Conservation (phyloP, 2,113 vertebrate species). For the Zosterops hypoxanthus region DNA sequence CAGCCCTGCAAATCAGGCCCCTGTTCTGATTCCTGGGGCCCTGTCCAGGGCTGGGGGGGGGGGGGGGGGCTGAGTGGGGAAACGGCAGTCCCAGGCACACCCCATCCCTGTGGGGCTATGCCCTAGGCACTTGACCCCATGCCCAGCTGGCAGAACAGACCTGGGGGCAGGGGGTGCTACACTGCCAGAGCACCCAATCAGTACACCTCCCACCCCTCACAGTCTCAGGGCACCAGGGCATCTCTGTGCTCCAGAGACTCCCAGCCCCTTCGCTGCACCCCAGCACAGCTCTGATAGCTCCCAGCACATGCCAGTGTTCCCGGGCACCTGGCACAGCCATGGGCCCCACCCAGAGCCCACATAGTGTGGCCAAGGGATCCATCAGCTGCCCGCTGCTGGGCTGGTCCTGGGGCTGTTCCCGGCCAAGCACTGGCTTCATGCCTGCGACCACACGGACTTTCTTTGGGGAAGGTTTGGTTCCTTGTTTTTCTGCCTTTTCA, state of each 20-base stretch:
- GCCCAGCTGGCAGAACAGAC: neutral
- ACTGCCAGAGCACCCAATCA: neutral
- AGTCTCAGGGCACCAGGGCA: too few species aligned
- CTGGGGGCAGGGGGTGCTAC: accelerated
- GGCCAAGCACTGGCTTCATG: neutral
- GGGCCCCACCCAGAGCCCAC: neutral
- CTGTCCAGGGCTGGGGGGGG: neutral
- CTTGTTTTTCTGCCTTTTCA: conserved; percentile 11
- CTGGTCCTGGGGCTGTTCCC: neutral
- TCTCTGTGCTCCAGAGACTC: neutral
- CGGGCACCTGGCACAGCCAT: accelerated
- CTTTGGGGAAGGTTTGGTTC: neutral
- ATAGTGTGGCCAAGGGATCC: neutral
- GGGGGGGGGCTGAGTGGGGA: too few species aligned
- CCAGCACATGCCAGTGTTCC: neutral
- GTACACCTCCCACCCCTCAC: too few species aligned
- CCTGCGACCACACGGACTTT: neutral
- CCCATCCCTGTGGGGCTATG: accelerated
- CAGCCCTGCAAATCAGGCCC: neutral
- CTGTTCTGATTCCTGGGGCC: neutral
- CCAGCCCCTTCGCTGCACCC: neutral
- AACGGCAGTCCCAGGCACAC: neutral
- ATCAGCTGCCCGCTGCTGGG: neutral
- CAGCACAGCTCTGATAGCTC: neutral
- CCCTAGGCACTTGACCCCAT: accelerated